Evolutionary conservation across 2,797 vertebrate species (phyloP), one percentile per base, ranked within the genome.

Genomic region (Philypnodon macrostomus): DNA sequence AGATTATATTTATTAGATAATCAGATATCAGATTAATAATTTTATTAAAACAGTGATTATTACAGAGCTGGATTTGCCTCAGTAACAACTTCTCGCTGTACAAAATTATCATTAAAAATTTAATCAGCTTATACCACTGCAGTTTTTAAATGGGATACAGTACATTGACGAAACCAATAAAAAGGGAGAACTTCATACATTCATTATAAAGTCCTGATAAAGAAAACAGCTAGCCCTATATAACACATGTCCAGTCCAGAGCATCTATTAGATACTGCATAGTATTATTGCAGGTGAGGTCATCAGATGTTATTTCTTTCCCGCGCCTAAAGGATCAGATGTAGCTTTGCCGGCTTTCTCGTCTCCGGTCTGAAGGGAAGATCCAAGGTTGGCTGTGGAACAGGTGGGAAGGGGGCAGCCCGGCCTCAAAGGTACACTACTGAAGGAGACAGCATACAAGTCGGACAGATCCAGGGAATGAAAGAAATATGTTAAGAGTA

Each of bases 291-390:
- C 11, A 12, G 23, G 17, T 18, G 15, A 15, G 17, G 16, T 44
- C 15, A 2, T 15, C 18, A 24, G 17, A 14, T 16, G 12, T 76
- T 42, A 79, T 47, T 77, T 79, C 60, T 67, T 87, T 4, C 84
- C 86, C 0, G 7, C 12, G 5, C 83, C 78, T 0, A 1, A 17
- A 0, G 78, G 41, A 36, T 84, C 57, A 0, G 0, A 8, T 1
- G 57, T 63, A 2, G 2, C 0, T 1, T 9, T 0, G 0, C 83
- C 82, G 0, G 84, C 82, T 1, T 0, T 53, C 68, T 82, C 12
- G 2, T 87, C 77, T 1, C 79, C 85, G 0, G 0, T 1, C 58
- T 84, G 79, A 23, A 85, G 8, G 2, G 0, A 0, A 0, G 51
- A n/a, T 1, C 0, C 14, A 0, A 87, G 69, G 33, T 60, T 47